Evolutionary conservation across 2,113 vertebrate genomes (phyloP).

Genomic region (Atherinomorus stipes): DNA sequence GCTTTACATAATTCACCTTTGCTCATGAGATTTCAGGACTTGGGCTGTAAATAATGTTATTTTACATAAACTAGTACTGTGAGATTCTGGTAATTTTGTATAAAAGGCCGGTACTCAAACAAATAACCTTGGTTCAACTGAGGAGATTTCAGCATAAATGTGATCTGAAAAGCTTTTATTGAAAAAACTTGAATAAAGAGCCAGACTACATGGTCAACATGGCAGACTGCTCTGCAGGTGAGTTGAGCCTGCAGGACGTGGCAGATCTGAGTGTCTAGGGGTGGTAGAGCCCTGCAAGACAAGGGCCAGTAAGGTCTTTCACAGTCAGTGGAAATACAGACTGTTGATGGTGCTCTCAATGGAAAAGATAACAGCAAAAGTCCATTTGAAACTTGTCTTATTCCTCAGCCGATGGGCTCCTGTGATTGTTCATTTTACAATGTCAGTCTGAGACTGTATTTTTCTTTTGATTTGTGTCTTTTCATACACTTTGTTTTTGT

Average conservation of each 20-base stretch:
- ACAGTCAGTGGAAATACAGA: too few relatives aligned
- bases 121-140: conserved; percentile 13
- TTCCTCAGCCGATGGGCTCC: too few relatives aligned
- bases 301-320: too few relatives aligned
- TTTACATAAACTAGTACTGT: conserved; percentile 40
- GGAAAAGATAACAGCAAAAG: too few relatives aligned
- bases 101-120: neutral
- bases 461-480: too few relatives aligned
- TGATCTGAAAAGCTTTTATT: neutral
- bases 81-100: conserved; percentile 5
- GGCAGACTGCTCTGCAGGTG: neutral
- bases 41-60: conserved; percentile 17
- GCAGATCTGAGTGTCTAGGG: neutral
- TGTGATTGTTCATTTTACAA: too few relatives aligned
- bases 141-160: neutral
- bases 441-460: too few relatives aligned
- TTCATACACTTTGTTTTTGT: too few relatives aligned
- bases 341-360: too few relatives aligned
- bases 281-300: neutral
- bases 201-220: neutral
- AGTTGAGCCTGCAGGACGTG: too few relatives aligned
- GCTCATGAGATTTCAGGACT: conserved; percentile 17
- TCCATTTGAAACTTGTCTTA: too few relatives aligned
- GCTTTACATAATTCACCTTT: conserved; percentile 20
- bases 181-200: neutral